Conservation (phyloP, 1,140 invertebrate species). For the Rhyzopertha dominica region DNA sequence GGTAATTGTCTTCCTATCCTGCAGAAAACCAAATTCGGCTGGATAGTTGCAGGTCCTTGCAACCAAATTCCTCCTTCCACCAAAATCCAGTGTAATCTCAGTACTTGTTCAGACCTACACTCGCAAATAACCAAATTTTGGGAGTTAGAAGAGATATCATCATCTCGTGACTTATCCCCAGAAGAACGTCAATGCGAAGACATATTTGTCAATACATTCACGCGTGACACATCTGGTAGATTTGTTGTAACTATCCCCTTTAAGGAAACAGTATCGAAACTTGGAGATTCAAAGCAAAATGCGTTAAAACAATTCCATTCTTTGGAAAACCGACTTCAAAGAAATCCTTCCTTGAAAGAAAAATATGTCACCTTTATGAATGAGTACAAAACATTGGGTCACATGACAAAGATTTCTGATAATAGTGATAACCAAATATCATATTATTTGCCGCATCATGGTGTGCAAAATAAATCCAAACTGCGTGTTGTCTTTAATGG, state of each 20-base stretch:
- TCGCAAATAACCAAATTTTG: constrained; percentile 12
- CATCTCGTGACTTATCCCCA: too few species aligned
- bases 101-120: constrained; percentile 5
- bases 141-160: constrained; percentile 7
- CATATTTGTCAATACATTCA: background rate
- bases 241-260: constrained; percentile 5
- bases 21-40: constrained; percentile 17
- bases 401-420: constrained; percentile 34
- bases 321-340: constrained; percentile 27
- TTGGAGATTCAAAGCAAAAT: too few species aligned
- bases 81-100: background rate
- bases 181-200: background rate
- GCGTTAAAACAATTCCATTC: constrained; percentile 33
- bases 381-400: constrained; percentile 37
- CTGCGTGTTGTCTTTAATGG: constrained; percentile 13
- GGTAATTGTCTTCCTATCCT: constrained; percentile 14
- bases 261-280: too few species aligned
- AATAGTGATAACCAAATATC: too few species aligned
- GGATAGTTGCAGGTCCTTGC: constrained; percentile 7
- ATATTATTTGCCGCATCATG: too few species aligned
- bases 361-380: constrained; percentile 30
- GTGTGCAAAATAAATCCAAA: too few species aligned
- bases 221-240: background rate
- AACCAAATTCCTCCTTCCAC: background rate
- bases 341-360: too few species aligned